phyloP scores from a whole-genome alignment of 2,888 invertebrate genomes.

The Calliscelio sp. region DNA sequence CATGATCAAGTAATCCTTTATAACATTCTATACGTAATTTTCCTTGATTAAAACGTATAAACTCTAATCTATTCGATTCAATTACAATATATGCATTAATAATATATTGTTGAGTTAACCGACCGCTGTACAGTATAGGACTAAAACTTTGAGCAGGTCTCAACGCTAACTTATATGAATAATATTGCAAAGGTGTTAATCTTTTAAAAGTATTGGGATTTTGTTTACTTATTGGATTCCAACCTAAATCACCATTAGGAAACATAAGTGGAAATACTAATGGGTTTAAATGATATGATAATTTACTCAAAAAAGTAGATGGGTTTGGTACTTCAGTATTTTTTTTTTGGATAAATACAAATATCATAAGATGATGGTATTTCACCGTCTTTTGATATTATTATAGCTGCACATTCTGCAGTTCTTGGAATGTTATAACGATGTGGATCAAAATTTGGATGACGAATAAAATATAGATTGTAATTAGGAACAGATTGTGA shows the following conservation, averaged over 20 bases:
- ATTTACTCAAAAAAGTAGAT: too few species aligned
- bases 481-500: not conserved
- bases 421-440: too few species aligned
- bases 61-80: too few species aligned
- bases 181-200: conserved; percentile 12
- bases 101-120: not conserved
- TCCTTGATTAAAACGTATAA: not conserved
- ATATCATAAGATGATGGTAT: not conserved
- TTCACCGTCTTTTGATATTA: not conserved
- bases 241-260: conserved; percentile 18
- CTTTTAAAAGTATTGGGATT: not conserved
- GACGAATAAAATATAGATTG: conserved; percentile 15
- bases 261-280: conserved; percentile 22
- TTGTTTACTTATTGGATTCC: conserved; percentile 11
- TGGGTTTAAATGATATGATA: conserved; percentile 31
- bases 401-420: too few species aligned
- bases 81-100: not conserved
- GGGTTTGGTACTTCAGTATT: too few species aligned
- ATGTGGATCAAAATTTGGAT: too few species aligned
- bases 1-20: conserved; percentile 54
- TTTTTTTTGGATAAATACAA: not conserved
- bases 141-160: too few species aligned
- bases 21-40: conserved; percentile 6
- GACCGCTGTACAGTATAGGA: not conserved
- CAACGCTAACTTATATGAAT: too few species aligned